Evolutionary conservation across 2,888 invertebrate genomes (phyloP).

Genomic region (Chrysotoxum bicinctum): DNA sequence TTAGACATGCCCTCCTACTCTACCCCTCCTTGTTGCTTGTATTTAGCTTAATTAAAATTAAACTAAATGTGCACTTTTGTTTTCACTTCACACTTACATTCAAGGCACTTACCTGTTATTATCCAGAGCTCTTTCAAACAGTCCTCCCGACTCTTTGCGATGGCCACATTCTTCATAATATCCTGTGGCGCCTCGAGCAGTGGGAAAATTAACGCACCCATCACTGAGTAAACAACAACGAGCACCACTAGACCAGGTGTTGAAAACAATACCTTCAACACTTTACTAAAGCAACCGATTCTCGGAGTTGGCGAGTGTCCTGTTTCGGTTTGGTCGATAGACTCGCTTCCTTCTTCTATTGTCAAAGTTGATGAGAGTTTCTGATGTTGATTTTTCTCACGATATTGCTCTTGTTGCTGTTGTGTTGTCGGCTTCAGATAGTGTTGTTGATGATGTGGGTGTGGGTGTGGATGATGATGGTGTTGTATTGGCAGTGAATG

Average conservation of each 20-base stretch:
- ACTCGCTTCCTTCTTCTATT: conserved; percentile 50
- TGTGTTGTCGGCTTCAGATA: conserved; percentile 12
- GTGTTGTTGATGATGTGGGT: conserved; percentile 47
- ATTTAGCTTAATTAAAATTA: too few relatives aligned
- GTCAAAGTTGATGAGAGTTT: conserved; percentile 51
- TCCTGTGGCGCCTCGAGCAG: conserved; percentile 88
- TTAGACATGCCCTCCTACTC: too few relatives aligned
- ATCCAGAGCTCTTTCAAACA: conserved; percentile 89
- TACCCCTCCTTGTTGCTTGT: too few relatives aligned
- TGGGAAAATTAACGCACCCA: conserved; percentile 89
- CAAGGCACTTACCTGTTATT: conserved; percentile 86
- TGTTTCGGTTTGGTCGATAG: conserved; percentile 50
- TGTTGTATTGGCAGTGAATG: conserved; percentile 33
- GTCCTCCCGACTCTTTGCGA: conserved; percentile 86
- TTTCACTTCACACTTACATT: background rate
- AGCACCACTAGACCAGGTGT: conserved; percentile 86
- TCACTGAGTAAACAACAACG: conserved; percentile 88
- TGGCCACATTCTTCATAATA: conserved; percentile 84
- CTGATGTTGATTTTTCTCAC: conserved; percentile 48
- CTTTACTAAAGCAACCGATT: conserved; percentile 75
- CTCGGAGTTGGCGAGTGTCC: conserved; percentile 42
- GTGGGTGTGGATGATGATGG: conserved; percentile 40
- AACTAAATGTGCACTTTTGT: too few relatives aligned
- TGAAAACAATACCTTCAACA: conserved; percentile 80
- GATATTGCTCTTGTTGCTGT: conserved; percentile 37